Conservation (phyloP, 2,113 vertebrate genomes). For the Podarcis cretensis region DNA sequence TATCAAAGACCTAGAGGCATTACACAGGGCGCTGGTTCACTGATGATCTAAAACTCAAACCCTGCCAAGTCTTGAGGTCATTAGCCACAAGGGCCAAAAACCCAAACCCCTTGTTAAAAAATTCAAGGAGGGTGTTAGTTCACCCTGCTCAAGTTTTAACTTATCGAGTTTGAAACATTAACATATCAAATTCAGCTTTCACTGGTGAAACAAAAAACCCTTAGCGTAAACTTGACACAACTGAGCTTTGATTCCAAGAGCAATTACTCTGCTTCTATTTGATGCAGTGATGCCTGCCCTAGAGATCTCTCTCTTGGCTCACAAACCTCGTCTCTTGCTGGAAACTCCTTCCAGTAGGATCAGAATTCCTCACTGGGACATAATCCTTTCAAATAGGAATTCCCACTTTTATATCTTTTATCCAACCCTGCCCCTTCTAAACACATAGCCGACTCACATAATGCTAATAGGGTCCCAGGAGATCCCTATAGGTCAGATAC, state of each 20-base stretch:
- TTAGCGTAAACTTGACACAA: neutral
- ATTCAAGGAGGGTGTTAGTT: neutral
- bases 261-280: conserved; percentile 24
- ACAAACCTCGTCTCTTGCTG: neutral
- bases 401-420: neutral
- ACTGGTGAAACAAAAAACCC: neutral
- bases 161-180: neutral
- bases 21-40: neutral
- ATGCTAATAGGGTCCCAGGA: neutral
- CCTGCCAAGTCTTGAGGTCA: conserved; percentile 2
- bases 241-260: conserved; percentile 35
- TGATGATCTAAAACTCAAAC: conserved; percentile 5
- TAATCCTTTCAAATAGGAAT: neutral
- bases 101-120: neutral
- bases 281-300: neutral
- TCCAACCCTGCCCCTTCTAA: neutral
- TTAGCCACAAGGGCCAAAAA: neutral
- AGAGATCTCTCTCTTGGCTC: neutral
- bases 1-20: neutral
- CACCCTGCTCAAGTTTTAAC: neutral
- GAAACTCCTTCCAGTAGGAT: neutral
- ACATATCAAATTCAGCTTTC: conserved; percentile 21
- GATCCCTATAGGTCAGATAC: neutral
- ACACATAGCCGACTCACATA: neutral
- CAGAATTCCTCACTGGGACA: neutral